These are phyloP conservation scores for Cantharis flavilabris DNA, from an alignment of 2,888 invertebrate genomes.

Conservation along the genomic window DNA sequence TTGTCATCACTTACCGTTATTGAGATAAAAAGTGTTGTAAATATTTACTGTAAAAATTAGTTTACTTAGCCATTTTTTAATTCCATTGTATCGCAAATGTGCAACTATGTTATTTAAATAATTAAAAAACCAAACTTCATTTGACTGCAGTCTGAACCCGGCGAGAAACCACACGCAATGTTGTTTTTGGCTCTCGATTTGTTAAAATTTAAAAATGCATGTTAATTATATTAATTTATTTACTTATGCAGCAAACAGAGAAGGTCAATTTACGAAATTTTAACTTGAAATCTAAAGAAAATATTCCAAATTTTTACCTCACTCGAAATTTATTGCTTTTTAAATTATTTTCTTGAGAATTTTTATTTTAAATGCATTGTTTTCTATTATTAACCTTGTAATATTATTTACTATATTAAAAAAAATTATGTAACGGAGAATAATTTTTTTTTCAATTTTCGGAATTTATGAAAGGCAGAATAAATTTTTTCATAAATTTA, in stretches of 20 bases:
- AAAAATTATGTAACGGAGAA: background rate
- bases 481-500: constrained; percentile 22
- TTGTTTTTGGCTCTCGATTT: background rate
- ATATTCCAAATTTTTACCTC: background rate
- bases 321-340: background rate
- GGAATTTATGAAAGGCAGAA: background rate
- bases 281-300: background rate
- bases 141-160: background rate
- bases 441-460: background rate
- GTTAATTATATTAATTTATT: background rate
- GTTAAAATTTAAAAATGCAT: background rate
- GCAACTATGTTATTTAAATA: background rate
- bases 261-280: background rate
- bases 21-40: constrained; percentile 7
- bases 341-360: background rate
- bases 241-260: background rate
- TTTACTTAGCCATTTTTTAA: constrained; percentile 2
- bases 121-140: background rate
- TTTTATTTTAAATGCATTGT: background rate
- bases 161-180: background rate
- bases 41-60: constrained; percentile 8
- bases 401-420: background rate
- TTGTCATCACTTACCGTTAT: constrained; percentile 3
- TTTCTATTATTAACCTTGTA: background rate
- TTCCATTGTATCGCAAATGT: constrained; percentile 4